Evolutionary conservation across 2,113 vertebrate species (phyloP).

Genomic region (Nycticryphes semicollaris): DNA sequence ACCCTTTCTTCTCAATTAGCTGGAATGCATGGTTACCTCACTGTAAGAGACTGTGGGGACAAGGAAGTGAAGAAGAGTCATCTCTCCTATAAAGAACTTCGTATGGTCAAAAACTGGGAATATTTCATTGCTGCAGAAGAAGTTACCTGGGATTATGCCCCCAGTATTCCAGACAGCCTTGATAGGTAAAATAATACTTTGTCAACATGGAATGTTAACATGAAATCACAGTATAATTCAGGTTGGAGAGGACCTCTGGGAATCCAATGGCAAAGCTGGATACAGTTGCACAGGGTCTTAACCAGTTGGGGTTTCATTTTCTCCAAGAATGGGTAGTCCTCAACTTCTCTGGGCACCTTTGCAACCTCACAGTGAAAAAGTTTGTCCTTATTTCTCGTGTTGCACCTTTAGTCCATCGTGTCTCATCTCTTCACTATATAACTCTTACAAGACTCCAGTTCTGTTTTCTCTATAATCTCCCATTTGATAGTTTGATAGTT

Average conservation of each 20-base stretch:
- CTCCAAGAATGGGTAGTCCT: neutral
- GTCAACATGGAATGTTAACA: neutral
- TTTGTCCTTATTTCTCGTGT: neutral
- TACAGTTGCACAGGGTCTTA: neutral
- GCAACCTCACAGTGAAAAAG: neutral
- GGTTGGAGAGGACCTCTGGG: neutral
- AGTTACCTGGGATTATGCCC: constrained; percentile 89
- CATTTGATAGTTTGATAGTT: neutral
- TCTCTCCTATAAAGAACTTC: constrained; percentile 73
- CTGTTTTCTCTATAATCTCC: neutral
- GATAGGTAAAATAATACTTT: constrained; percentile 77
- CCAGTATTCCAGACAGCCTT: constrained; percentile 72
- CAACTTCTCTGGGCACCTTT: neutral
- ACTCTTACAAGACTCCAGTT: neutral
- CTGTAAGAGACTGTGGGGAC: constrained; percentile 76
- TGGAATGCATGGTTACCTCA: constrained; percentile 85
- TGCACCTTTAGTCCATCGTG: neutral
- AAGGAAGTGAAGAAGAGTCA: constrained; percentile 61
- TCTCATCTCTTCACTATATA: neutral
- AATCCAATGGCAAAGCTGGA: neutral
- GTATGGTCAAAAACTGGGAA: constrained; percentile 81
- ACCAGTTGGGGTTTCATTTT: neutral
- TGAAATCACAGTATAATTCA: neutral
- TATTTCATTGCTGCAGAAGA: constrained; percentile 96
- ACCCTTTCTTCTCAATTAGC: constrained; percentile 69